These are phyloP conservation scores for Orientallactaga sibirica DNA, from an alignment of 2,797 vertebrate species.

Conservation along the genomic window DNA sequence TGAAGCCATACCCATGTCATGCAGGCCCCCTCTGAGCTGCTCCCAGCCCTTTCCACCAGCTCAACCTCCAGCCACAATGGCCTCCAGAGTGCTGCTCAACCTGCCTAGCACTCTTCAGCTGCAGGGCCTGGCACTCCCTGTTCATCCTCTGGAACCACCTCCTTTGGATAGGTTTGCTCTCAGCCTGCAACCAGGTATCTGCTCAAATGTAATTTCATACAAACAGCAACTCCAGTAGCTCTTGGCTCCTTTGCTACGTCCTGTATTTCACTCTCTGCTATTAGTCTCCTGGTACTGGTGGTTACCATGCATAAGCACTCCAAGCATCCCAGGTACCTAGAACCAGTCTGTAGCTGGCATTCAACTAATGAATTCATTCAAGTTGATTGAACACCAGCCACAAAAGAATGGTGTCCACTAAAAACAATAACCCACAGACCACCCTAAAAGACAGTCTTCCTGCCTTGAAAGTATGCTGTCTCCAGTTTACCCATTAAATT, in stretches of 20 bases:
- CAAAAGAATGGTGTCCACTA: neutral
- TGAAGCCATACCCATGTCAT: neutral
- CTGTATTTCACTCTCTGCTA: neutral
- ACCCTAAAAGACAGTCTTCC: neutral
- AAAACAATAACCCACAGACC: neutral
- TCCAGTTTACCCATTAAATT: neutral
- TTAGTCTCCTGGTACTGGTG: neutral
- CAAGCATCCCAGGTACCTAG: neutral
- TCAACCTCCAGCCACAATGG: neutral
- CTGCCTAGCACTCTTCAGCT: neutral
- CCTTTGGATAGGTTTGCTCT: neutral
- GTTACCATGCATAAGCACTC: neutral
- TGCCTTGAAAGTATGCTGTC: neutral
- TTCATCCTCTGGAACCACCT: neutral
- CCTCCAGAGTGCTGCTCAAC: neutral
- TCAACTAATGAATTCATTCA: neutral
- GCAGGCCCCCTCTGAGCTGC: neutral
- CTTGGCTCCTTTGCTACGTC: neutral
- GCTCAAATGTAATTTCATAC: neutral
- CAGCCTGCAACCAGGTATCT: neutral
- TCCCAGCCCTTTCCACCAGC: neutral
- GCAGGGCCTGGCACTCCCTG: neutral
- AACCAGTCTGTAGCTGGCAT: neutral
- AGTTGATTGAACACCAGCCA: neutral
- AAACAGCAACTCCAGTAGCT: neutral